Conservation (phyloP, 2,888 invertebrate species). For the Leistus spinibarbis region DNA sequence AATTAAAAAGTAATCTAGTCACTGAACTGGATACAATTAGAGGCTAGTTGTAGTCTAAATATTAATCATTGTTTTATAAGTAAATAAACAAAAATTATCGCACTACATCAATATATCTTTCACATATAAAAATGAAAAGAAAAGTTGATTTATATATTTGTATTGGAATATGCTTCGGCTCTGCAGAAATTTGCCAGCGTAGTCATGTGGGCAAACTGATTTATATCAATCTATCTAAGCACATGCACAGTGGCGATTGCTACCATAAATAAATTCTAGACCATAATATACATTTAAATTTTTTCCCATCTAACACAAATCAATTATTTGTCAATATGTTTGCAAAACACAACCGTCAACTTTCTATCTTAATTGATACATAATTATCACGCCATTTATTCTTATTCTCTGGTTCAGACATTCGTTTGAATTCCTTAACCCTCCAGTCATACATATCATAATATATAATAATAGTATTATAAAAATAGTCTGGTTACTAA, state of each 20-base stretch:
- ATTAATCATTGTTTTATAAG: too few species aligned
- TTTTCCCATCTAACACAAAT: neutral
- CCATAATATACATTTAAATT: neutral
- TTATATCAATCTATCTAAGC: neutral
- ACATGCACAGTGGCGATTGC: neutral
- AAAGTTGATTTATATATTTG: too few species aligned
- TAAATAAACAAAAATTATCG: too few species aligned
- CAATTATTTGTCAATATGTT: neutral
- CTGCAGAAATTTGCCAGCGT: too few species aligned
- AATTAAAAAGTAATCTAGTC: too few species aligned
- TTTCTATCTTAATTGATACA: neutral
- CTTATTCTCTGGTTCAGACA: neutral
- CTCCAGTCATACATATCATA: neutral
- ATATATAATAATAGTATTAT: too few species aligned
- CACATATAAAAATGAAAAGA: too few species aligned
- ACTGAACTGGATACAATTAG: too few species aligned
- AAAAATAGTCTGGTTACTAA: too few species aligned
- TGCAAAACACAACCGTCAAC: neutral
- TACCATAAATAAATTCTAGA: neutral
- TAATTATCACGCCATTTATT: neutral
- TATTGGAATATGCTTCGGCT: too few species aligned
- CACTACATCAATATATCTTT: too few species aligned
- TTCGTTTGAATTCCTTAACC: neutral
- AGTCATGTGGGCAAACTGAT: neutral
- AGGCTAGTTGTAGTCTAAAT: too few species aligned